These are phyloP conservation scores for Glaucopsyche alexis DNA, from an alignment of 2,888 invertebrate genomes.

Conservation along the genomic window DNA sequence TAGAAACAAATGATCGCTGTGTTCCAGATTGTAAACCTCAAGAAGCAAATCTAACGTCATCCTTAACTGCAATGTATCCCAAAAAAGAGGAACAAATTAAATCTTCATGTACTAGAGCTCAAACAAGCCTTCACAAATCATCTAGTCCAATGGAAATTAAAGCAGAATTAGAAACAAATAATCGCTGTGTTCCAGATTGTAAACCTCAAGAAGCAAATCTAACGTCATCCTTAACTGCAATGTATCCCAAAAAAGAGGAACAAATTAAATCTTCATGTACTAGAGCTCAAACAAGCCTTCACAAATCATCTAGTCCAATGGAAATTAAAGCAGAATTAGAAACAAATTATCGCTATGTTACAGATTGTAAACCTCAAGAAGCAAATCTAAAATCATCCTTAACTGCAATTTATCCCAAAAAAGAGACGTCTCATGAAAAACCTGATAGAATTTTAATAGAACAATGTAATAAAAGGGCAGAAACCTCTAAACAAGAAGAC, in stretches of 20 bases:
- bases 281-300: neutral
- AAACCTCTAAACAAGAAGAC: neutral
- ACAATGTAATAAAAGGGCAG: neutral
- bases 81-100: constrained; percentile 7
- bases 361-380: neutral
- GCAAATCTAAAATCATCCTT: neutral
- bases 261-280: neutral
- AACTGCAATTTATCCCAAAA: neutral
- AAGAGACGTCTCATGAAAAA: neutral
- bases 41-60: neutral
- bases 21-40: neutral
- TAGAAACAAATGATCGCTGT: neutral
- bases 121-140: neutral
- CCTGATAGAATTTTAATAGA: neutral
- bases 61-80: neutral
- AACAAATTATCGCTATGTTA: neutral
- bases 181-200: neutral
- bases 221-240: neutral
- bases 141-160: neutral
- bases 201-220: neutral
- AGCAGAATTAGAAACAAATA: neutral
- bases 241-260: neutral
- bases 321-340: neutral
- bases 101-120: neutral
- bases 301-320: neutral